A percentile compares a stretch with the other conserved stretches of the same genome.
Conservation (phyloP, 2,888 invertebrate species). For the Gastracanthus pulcherrimus region DNA sequence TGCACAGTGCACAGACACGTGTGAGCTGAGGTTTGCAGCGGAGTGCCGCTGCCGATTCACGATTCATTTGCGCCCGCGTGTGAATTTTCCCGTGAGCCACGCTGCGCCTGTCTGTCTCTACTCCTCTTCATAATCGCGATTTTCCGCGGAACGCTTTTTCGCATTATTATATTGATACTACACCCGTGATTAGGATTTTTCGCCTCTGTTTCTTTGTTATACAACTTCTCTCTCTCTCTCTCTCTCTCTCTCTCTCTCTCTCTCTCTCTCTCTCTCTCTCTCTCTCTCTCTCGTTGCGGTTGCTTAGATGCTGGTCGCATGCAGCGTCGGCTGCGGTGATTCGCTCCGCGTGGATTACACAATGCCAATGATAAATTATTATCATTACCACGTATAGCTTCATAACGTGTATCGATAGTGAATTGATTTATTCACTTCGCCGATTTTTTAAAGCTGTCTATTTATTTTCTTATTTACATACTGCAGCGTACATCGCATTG, state of each 20-base stretch:
- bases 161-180: too few relatives aligned
- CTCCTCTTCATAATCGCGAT: conserved; percentile 46
- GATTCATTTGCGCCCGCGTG: conserved; percentile 61
- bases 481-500: too few relatives aligned
- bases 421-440: conserved; percentile 28
- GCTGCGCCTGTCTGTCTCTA: neutral
- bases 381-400: neutral
- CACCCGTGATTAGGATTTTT: neutral
- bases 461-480: neutral
- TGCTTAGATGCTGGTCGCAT: neutral
- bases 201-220: neutral
- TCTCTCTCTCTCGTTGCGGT: too few relatives aligned
- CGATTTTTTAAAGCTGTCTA: neutral
- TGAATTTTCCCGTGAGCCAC: conserved; percentile 47
- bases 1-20: neutral
- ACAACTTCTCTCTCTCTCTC: too few relatives aligned
- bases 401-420: neutral
- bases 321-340: neutral
- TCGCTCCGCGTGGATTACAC: conserved; percentile 17
- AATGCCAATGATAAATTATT: conserved; percentile 41
- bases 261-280: too few relatives aligned
- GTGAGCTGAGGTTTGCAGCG: too few relatives aligned
- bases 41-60: conserved; percentile 57
- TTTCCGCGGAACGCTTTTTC: conserved; percentile 32
- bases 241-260: neutral